Conservation (phyloP, 2,113 vertebrate genomes). For the Bolborhynchus lineola region DNA sequence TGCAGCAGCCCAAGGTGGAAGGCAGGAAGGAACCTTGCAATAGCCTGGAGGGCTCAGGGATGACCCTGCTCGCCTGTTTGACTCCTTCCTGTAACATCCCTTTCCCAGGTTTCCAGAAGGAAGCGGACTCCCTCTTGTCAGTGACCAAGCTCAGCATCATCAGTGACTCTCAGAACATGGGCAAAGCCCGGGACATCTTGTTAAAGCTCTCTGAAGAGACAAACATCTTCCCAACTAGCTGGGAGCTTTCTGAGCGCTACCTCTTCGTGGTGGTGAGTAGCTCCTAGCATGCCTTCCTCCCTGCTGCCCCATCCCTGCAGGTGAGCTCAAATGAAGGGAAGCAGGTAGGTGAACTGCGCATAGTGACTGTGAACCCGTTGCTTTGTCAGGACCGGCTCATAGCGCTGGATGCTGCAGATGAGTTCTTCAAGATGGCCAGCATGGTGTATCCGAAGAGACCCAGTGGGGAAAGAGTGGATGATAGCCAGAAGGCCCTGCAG, state of each 20-base stretch:
- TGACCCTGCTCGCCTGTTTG: background rate
- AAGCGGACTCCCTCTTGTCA: constrained; percentile 84
- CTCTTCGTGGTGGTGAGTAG: constrained; percentile 86
- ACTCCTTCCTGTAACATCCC: background rate
- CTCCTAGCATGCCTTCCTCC: fast-evolving
- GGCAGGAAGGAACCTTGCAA: background rate
- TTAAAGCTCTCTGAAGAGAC: constrained; percentile 84
- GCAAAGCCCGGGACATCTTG: constrained; percentile 79
- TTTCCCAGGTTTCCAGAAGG: constrained; percentile 85
- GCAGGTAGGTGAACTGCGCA: fast-evolving
- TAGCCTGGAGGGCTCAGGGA: background rate
- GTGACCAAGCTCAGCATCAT: constrained; percentile 83
- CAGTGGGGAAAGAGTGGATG: background rate
- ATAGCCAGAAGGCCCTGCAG: background rate
- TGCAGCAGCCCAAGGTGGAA: background rate
- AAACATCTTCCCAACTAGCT: constrained; percentile 81
- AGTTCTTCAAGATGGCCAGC: constrained; percentile 85
- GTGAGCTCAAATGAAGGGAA: fast-evolving
- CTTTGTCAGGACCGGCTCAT: constrained; percentile 84
- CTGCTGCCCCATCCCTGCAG: fast-evolving
- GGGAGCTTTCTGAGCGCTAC: constrained; percentile 81
- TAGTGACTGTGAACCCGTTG: background rate
- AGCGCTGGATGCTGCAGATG: constrained; percentile 87
- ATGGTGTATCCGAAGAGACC: constrained; percentile 79
- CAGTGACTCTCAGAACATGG: constrained; percentile 79